phyloP scores from a whole-genome alignment of 2,113 vertebrate species.

The Periophthalmus modestus region DNA sequence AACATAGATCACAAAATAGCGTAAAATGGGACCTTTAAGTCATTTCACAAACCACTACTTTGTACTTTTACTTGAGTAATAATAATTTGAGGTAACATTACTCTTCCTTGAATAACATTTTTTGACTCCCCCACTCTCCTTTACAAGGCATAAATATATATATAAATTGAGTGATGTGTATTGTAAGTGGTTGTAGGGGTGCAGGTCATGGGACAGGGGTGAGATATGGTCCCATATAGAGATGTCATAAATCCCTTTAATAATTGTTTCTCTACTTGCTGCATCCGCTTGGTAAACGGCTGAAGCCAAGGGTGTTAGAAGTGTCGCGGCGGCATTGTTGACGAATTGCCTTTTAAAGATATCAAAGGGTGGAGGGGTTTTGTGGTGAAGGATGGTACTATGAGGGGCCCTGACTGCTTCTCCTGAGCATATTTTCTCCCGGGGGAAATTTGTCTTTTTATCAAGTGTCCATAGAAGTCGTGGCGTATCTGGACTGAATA shows the following conservation, averaged over 20 bases:
- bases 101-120: too few relatives aligned
- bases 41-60: too few relatives aligned
- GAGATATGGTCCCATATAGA: constrained; percentile 60
- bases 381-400: constrained; percentile 72
- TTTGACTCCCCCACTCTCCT: too few relatives aligned
- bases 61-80: too few relatives aligned
- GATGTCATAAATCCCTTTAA: constrained; percentile 77
- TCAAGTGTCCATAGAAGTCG: constrained; percentile 78
- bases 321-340: constrained; percentile 70
- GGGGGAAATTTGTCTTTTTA: constrained; percentile 80
- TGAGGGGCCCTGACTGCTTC: constrained; percentile 49
- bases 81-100: too few relatives aligned
- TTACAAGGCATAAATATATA: too few relatives aligned
- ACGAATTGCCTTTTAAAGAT: constrained; percentile 81
- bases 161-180: constrained; percentile 66
- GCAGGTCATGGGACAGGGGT: constrained; percentile 48
- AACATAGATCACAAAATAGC: too few relatives aligned
- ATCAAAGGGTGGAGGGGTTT: constrained; percentile 63
- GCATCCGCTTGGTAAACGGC: constrained; percentile 71
- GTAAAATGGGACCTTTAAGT: too few relatives aligned
- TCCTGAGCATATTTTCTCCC: constrained; percentile 48
- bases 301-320: constrained; percentile 73
- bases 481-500: constrained; percentile 67
- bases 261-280: constrained; percentile 72
- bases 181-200: constrained; percentile 7